A percentile compares a stretch with the other conserved stretches of the same genome.
phyloP scores from a whole-genome alignment of 2,797 vertebrate genomes.

The Esox masquinongy region DNA sequence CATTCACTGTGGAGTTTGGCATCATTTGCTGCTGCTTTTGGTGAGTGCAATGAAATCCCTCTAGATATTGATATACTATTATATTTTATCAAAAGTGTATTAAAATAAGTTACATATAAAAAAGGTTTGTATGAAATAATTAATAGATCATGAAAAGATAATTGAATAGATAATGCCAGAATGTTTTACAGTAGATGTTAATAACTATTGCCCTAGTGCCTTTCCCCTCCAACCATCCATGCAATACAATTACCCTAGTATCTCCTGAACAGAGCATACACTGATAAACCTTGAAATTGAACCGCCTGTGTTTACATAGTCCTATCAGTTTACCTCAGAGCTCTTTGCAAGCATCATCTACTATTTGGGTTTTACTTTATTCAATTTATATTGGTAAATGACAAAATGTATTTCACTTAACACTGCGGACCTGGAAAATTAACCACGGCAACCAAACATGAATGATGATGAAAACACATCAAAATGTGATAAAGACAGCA shows the following conservation, averaged over 20 bases:
- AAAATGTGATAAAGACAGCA: slow-evolving; percentile 20
- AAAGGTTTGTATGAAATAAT: neutral
- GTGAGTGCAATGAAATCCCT: too few relatives aligned
- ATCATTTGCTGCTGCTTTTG: too few relatives aligned
- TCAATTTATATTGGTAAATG: neutral
- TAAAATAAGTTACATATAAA: too few relatives aligned
- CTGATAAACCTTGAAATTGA: slow-evolving; percentile 11
- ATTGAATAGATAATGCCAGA: neutral
- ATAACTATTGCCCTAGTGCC: neutral
- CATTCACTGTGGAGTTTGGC: too few relatives aligned
- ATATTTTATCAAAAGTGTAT: too few relatives aligned
- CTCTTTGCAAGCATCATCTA: neutral
- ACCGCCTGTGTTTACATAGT: neutral
- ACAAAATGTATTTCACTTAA: slow-evolving; percentile 21
- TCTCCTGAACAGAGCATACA: neutral
- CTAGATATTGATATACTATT: too few relatives aligned
- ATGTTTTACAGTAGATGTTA: neutral
- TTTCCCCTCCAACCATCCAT: slow-evolving; percentile 1
- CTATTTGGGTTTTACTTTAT: neutral
- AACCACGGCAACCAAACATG: slow-evolving; percentile 22
- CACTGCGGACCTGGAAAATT: neutral
- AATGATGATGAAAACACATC: slow-evolving; percentile 18
- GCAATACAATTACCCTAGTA: neutral
- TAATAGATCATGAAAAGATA: too few relatives aligned
- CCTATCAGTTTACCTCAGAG: neutral